Conservation (phyloP, 1,140 invertebrate genomes). For the Drosophila nikananu region DNA sequence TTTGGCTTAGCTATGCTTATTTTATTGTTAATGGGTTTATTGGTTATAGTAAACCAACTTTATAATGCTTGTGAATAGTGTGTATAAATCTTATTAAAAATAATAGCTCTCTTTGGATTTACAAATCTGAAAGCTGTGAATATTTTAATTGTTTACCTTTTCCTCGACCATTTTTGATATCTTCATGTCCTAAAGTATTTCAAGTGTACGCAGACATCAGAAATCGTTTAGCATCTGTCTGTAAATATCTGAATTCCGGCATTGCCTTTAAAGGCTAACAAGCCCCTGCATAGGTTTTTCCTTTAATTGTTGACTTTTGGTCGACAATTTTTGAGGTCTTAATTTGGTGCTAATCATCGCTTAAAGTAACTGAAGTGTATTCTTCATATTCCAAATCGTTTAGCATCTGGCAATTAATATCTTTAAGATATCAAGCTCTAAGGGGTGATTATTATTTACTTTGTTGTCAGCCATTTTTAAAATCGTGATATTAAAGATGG, state of each 20-base stretch:
- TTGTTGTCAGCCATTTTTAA: constrained; percentile 5
- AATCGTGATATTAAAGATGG: background rate
- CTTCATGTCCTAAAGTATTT: background rate
- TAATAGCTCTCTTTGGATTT: background rate
- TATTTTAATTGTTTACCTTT: background rate
- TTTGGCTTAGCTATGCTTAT: background rate
- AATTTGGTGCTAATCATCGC: constrained; percentile 7
- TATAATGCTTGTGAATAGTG: background rate
- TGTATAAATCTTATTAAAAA: background rate
- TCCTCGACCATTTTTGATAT: background rate
- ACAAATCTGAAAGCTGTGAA: too few relatives aligned
- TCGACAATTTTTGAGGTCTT: background rate
- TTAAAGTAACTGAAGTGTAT: constrained; percentile 7
- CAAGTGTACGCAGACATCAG: background rate
- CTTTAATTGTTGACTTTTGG: background rate
- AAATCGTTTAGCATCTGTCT: constrained; percentile 14
- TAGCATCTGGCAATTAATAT: constrained; percentile 1
- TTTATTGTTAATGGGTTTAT: background rate
- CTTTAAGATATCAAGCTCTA: background rate
- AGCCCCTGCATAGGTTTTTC: background rate
- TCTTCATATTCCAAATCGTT: background rate
- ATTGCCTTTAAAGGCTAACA: background rate
- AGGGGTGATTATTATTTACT: constrained; percentile 5
- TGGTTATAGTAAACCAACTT: background rate
- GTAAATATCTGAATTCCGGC: background rate